Evolutionary conservation across 1,140 invertebrate species (phyloP), one percentile per base, ranked within the genome.

Genomic region (Bombyx mandarina): DNA sequence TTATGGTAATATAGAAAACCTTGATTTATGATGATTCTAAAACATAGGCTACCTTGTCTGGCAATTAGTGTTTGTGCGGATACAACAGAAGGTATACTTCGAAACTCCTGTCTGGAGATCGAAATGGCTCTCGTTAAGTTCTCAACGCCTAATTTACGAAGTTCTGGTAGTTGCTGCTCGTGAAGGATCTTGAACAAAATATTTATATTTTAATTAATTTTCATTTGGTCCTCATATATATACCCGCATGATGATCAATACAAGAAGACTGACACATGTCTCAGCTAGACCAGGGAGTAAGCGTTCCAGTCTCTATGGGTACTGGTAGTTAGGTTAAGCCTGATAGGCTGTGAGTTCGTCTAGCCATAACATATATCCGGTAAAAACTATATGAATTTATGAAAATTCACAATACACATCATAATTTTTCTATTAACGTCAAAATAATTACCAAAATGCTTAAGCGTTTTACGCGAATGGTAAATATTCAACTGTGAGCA

Each of bases 91-190:
- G 88, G 86, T 53, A 89, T 62, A 42, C 71, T 74, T 45, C 67
- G 66, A 45, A 89, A 81, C 48, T 88, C 78, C 57, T 80, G 70
- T 46, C 75, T 77, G 1, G 84, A 85, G 8, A 57, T 53, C 2
- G 77, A 69, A 66, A 86, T 80, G 2, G 84, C 80, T 45, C 69
- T 61, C 1, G 84, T 88, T 52, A 89, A 64, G 58, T 89, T 89
- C 6, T 81, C 67, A 6, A 86, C 82, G 12, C 77, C 84, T 43
- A 89, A 60, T 51, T 70, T 64, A 18, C 73, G 74, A 1, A 87
- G 67, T 43, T 88, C 69, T n/a, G 86, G 62, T 59, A 87, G 65
- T 57, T 88, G 78, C 43, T 73, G 71, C 45, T 81, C 68, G 59
- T 78, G 77, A 8, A 86, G 69, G 60, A 88, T 77, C 86, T 87